Evolutionary conservation across 2,888 invertebrate genomes (phyloP).

Genomic region (Drosophila subquinaria): DNA sequence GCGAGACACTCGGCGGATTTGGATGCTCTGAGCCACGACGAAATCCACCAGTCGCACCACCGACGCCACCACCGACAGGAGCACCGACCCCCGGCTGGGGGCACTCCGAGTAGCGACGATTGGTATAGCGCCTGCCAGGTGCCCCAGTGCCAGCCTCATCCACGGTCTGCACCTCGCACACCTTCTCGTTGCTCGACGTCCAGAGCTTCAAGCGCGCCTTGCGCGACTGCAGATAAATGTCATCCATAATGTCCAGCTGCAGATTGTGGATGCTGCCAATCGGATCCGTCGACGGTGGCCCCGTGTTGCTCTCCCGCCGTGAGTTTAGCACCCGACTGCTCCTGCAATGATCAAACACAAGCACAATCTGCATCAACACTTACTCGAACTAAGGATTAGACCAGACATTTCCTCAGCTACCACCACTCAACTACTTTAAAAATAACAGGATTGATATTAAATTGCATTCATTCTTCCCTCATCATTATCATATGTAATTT

Average conservation of each 20-base stretch:
- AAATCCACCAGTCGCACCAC: slow-evolving; percentile 82
- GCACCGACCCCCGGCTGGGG: slow-evolving; percentile 81
- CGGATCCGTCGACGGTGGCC: slow-evolving; percentile 91
- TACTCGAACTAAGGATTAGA: no score
- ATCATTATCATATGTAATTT: no score
- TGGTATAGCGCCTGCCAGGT: slow-evolving; percentile 88
- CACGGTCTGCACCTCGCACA: slow-evolving; percentile 93
- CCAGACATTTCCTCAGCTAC: no score
- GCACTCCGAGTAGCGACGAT: slow-evolving; percentile 90
- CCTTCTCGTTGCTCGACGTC: slow-evolving; percentile 92
- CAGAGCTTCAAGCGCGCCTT: slow-evolving; percentile 94
- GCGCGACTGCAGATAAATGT: slow-evolving; percentile 91
- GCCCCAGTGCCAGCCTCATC: slow-evolving; percentile 88
- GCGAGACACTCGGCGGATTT: slow-evolving; percentile 82
- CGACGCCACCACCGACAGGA: slow-evolving; percentile 72
- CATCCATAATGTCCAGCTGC: slow-evolving; percentile 95
- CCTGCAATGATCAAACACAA: slow-evolving; percentile 37
- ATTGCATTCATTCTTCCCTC: no score
- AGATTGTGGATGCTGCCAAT: slow-evolving; percentile 93
- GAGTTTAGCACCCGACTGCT: slow-evolving; percentile 84
- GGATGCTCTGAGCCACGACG: slow-evolving; percentile 92
- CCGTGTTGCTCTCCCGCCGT: slow-evolving; percentile 85
- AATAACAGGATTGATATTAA: no score
- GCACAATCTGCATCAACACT: no score
- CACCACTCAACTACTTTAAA: no score